Conservation (phyloP, 2,797 vertebrate species). For the Diglossa cyanea region DNA sequence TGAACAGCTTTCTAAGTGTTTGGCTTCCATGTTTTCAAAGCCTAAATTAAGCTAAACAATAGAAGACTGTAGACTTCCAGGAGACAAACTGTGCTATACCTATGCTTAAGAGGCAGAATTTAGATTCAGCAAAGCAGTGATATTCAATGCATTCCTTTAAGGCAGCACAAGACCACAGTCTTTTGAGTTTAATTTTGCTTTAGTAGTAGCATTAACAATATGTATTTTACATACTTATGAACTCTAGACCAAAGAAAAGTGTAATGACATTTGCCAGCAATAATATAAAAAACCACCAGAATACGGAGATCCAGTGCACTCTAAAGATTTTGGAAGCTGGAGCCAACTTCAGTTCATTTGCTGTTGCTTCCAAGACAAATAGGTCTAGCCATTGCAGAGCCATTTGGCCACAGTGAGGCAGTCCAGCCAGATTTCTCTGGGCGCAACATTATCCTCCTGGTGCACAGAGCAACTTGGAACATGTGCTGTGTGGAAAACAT, state of each 20-base stretch:
- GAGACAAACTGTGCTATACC: not conserved
- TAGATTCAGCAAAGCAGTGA: not conserved
- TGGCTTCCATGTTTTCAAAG: conserved; percentile 50
- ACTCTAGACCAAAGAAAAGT: not conserved
- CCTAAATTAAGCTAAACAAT: conserved; percentile 50
- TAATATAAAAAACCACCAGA: not conserved
- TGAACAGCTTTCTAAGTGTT: conserved; percentile 71
- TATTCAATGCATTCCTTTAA: not conserved
- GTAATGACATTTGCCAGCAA: not conserved
- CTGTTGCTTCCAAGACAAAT: not conserved
- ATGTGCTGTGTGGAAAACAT: rapidly evolving
- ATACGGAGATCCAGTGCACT: not conserved
- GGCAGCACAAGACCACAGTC: not conserved
- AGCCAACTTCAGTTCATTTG: rapidly evolving
- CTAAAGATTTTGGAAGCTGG: not conserved
- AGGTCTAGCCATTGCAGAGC: not conserved
- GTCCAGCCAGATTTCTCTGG: not conserved
- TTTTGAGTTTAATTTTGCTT: not conserved
- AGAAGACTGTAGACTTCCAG: not conserved
- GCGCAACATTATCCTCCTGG: rapidly evolving
- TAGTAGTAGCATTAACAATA: not conserved
- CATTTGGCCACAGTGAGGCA: not conserved
- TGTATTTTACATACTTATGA: not conserved
- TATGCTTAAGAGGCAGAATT: conserved; percentile 1
- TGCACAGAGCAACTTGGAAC: not conserved